Evolutionary conservation across 2,797 vertebrate species (phyloP).

Genomic region (Smutsia temminckii): DNA sequence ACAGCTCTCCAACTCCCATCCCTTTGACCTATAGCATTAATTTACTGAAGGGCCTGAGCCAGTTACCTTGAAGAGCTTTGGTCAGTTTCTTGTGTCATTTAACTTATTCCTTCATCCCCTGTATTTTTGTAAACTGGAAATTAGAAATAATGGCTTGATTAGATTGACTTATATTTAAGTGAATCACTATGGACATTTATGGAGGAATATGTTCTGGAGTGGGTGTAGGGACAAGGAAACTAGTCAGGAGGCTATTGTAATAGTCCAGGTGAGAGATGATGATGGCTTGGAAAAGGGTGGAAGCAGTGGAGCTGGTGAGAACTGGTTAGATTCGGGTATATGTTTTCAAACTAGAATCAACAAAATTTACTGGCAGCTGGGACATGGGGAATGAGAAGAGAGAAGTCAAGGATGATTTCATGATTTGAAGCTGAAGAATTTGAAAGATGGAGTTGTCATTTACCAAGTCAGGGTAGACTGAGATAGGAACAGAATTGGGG

Average conservation of each 20-base stretch:
- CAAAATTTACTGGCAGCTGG: not conserved
- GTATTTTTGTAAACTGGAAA: not conserved
- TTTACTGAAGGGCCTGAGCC: not conserved
- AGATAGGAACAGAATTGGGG: not conserved
- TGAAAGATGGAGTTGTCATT: not conserved
- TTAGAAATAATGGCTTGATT: conserved; percentile 2
- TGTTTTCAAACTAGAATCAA: conserved; percentile 12
- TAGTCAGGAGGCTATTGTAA: not conserved
- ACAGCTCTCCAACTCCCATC: not conserved
- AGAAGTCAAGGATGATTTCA: not conserved
- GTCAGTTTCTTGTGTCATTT: not conserved
- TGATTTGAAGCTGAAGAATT: not conserved
- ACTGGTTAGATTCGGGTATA: not conserved
- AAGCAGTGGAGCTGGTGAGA: not conserved
- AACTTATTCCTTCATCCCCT: not conserved
- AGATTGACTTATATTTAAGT: not conserved
- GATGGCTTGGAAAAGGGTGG: not conserved
- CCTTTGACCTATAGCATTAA: not conserved
- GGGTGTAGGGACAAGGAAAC: not conserved
- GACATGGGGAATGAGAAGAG: not conserved
- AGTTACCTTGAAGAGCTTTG: not conserved
- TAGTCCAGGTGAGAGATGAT: not conserved
- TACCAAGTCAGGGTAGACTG: not conserved
- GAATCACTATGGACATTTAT: not conserved
- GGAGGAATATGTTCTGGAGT: not conserved